These are phyloP conservation scores for Pituophis catenifer DNA, from an alignment of 2,113 vertebrate species.

Conservation along the genomic window DNA sequence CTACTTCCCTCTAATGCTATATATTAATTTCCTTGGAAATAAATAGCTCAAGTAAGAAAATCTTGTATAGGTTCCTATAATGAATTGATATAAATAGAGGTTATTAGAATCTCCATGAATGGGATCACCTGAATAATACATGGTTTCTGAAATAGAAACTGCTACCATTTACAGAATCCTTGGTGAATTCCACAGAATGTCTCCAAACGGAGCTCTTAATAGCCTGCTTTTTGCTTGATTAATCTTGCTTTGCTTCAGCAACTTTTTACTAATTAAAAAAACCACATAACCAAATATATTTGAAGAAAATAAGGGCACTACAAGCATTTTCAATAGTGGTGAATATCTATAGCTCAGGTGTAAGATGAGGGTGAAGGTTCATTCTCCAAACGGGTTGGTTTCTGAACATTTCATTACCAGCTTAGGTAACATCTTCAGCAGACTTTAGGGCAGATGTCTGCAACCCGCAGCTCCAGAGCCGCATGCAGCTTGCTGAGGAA, in stretches of 20 bases:
- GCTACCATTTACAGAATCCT: neutral
- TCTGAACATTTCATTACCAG: no score
- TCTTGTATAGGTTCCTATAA: neutral
- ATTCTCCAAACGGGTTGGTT: no score
- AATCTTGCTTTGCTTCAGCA: neutral
- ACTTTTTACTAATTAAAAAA: neutral
- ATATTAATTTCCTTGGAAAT: neutral
- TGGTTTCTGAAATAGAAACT: neutral
- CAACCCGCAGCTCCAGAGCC: no score
- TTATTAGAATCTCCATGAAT: neutral
- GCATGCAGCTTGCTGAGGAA: no score
- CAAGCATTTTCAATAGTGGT: conserved; percentile 27
- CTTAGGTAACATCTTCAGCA: no score
- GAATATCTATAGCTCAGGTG: no score
- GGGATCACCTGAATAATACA: neutral
- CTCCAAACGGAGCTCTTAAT: neutral
- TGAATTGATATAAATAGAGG: neutral
- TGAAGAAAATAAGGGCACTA: conserved; percentile 61
- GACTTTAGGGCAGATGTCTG: no score
- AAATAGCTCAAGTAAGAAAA: neutral
- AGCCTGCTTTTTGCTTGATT: neutral
- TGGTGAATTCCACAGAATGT: neutral
- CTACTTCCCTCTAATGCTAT: neutral
- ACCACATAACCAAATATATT: neutral
- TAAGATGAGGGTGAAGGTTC: no score